These are phyloP conservation scores for Orthosia gothica DNA, from an alignment of 2,888 invertebrate species.

Conservation along the genomic window DNA sequence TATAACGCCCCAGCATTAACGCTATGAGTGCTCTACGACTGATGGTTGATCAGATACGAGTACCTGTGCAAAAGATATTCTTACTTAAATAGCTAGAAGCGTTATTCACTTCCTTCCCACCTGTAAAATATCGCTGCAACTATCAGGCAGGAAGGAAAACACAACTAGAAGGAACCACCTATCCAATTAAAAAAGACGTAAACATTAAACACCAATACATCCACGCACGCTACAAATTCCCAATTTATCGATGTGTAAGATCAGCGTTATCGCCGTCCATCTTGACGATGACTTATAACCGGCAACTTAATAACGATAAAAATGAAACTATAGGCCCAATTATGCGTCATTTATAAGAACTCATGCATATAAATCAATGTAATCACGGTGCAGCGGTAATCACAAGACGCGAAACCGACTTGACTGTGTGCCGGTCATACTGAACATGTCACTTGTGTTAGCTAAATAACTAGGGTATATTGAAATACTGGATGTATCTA, in stretches of 20 bases:
- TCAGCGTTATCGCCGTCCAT: conserved; percentile 70
- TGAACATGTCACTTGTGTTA: conserved; percentile 48
- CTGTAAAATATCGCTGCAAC: neutral
- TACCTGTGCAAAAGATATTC: neutral
- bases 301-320: conserved; percentile 78
- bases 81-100: neutral
- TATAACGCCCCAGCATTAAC: neutral
- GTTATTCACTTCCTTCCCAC: neutral
- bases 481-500: conserved; percentile 31
- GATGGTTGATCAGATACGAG: too few relatives aligned
- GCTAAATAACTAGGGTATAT: conserved; percentile 36
- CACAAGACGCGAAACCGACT: conserved; percentile 73
- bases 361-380: conserved; percentile 89
- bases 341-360: conserved; percentile 85
- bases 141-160: conserved; percentile 7
- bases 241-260: conserved; percentile 70
- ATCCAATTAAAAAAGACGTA: conserved; percentile 45
- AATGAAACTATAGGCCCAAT: conserved; percentile 82
- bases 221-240: conserved; percentile 60
- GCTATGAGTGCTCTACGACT: neutral
- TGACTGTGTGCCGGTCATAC: conserved; percentile 33
- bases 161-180: neutral
- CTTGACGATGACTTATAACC: conserved; percentile 84
- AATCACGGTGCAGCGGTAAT: conserved; percentile 82
- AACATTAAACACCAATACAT: conserved; percentile 50